Evolutionary conservation across 2,797 vertebrate species (phyloP), one percentile per base, ranked within the genome.

Genomic region (Lemur catta): DNA sequence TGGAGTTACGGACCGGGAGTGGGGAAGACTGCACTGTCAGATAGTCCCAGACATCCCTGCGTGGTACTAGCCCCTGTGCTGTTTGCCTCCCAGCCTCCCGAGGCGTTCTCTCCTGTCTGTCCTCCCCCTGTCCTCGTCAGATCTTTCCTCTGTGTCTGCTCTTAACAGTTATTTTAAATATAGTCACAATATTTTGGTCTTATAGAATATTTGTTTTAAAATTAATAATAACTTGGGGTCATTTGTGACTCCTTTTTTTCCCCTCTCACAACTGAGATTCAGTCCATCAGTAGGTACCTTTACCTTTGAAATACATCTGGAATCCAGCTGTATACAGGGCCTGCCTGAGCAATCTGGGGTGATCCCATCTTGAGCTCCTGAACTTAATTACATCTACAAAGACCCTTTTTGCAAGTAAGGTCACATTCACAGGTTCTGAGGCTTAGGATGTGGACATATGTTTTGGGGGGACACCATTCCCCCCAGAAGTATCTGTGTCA

Each of bases 201-300:
- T 38, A 33, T 30, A 30, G 78, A 69, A n/a, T 33, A 80, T 65
- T 76, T 76, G 52, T 50, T 89, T 92, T 89, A 67, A 91, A 94
- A 55, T 75, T 22, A 63, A 52, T 92, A 50, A 28, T 86, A 71
- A 48, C 14, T 50, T 69, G 35, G 41, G 59, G 69, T 43, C 8
- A 24, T 72, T 57, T 24, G 11, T n/a, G 46, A 30, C 52, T 78
- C 28, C 15, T 48, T n/a, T 38, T 24, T 89, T 65, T 35, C 33
- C 33, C 33, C 15, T 57, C 69, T 89, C 24, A 15, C 2, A 33
- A 3, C 14, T 28, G 38, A 46, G 20, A 0, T 81, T 41, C 48
- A n/a, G 48, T 84, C 26, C 57, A 11, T 72, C 2, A 84, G 41
- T 41, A 67, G 76, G 35, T 48, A 38, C 1, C 4, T 1, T 86